Evolutionary conservation across 2,113 vertebrate genomes (phyloP), one percentile per base, ranked within the genome.

Genomic region (Trochalopteron elliotii): DNA sequence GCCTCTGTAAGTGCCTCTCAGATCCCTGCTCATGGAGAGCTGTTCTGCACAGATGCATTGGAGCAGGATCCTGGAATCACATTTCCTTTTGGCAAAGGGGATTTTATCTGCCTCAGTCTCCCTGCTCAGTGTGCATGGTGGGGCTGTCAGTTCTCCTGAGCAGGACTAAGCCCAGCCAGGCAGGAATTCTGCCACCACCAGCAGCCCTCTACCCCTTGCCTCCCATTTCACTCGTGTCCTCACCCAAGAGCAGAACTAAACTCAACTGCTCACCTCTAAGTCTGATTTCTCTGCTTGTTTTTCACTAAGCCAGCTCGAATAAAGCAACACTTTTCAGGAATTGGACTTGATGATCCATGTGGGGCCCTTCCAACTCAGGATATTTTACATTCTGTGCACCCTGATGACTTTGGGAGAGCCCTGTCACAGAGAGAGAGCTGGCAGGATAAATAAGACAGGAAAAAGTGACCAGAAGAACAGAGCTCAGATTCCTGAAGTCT

Each of bases 1-100:
- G 90, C 82, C 65, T 94, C 82, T 69, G 35, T 76, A 87, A 94
- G 95, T 83, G 82, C 87, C 89, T 84, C 84, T 91, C 74, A 68
- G 89, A 82, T 44, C 60, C 49, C 82, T 16, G 3, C 82, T 72
- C 63, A 3, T 2, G 5, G 50, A 72, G 68, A 83, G 88, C 92
- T 30, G 2, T 8, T 64, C 69, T 60, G 60, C 78, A 14, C 12
- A n/a, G 82, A 45, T 76, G 44, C 71, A 39, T 5, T 15, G 80
- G 49, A 63, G 56, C 67, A 40, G 57, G 52, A 69, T 63, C 77
- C 77, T 81, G 76, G 30, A 25, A 63, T 70, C 52, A 30, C 68
- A 15, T 91, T 89, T 87, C 68, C 80, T 94, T 71, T 75, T 27
- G 64, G 72, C 60, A 44, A 44, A 3, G 37, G 63, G 76, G 55